phyloP scores from a whole-genome alignment of 1,140 invertebrate species.

The Oryctes rhinoceros region DNA sequence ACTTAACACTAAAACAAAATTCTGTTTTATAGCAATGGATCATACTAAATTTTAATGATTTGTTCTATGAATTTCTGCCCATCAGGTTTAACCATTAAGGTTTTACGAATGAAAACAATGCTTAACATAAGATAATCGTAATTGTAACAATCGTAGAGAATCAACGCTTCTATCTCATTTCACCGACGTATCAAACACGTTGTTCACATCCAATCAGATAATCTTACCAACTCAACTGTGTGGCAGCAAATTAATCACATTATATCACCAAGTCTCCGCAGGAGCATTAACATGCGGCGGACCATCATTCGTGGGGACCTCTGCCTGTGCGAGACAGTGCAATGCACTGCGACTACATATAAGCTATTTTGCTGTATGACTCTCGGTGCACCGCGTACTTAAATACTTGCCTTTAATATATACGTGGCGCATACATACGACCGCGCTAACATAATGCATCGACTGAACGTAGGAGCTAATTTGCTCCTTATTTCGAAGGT shows the following conservation, averaged over 20 bases:
- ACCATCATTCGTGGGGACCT: slow-evolving; percentile 15
- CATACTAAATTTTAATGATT: too few relatives aligned
- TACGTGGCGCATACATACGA: background rate
- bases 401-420: background rate
- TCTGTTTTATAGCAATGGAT: too few relatives aligned
- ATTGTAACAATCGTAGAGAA: background rate
- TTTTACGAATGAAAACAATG: too few relatives aligned
- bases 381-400: slow-evolving; percentile 13
- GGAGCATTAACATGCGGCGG: slow-evolving; percentile 14
- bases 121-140: too few relatives aligned
- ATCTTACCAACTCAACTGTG: slow-evolving; percentile 18
- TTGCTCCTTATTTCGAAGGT: background rate
- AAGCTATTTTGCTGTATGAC: background rate
- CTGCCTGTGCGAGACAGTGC: slow-evolving; percentile 30
- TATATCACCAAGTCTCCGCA: slow-evolving; percentile 14
- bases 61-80: too few relatives aligned
- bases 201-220: slow-evolving; percentile 12
- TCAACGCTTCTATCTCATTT: background rate
- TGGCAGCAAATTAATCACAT: slow-evolving; percentile 21
- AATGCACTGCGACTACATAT: slow-evolving; percentile 3
- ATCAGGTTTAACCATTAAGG: too few relatives aligned
- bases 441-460: background rate
- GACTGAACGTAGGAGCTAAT: background rate
- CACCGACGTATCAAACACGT: background rate
- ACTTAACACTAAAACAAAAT: too few relatives aligned